Evolutionary conservation across 2,888 invertebrate species (phyloP).

Genomic region (Machimus atricapillus): DNA sequence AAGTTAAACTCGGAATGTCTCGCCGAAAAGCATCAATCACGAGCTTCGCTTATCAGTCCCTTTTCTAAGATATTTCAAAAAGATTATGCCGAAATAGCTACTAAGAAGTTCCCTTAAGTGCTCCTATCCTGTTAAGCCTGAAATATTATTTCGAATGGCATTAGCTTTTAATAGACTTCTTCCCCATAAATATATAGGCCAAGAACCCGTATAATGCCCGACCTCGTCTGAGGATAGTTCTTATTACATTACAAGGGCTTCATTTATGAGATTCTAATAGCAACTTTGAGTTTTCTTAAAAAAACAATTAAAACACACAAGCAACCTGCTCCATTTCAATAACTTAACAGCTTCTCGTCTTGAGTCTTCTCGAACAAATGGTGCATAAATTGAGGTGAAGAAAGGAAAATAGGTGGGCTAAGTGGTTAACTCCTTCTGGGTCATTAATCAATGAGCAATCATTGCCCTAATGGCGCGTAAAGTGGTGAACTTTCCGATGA

Average conservation of each 20-base stretch:
- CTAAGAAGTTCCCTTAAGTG: background rate
- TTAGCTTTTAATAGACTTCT: background rate
- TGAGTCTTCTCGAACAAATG: background rate
- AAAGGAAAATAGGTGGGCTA: background rate
- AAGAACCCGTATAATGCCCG: background rate
- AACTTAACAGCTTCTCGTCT: background rate
- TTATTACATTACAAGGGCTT: background rate
- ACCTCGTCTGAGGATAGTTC: background rate
- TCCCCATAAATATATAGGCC: background rate
- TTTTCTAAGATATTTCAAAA: background rate
- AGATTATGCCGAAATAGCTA: background rate
- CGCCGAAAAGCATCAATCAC: background rate
- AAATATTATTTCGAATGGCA: background rate
- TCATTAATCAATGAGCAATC: background rate
- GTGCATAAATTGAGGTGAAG: background rate
- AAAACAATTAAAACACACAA: background rate
- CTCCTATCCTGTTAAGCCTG: background rate
- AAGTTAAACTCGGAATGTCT: background rate
- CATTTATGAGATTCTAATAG: background rate
- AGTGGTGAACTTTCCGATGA: background rate
- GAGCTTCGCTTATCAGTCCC: background rate
- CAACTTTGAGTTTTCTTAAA: background rate
- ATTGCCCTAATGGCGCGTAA: background rate
- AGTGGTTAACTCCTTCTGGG: background rate
- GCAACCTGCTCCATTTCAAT: background rate